Evolutionary conservation across 2,888 invertebrate genomes (phyloP).

Genomic region (Sthenelais limicola): DNA sequence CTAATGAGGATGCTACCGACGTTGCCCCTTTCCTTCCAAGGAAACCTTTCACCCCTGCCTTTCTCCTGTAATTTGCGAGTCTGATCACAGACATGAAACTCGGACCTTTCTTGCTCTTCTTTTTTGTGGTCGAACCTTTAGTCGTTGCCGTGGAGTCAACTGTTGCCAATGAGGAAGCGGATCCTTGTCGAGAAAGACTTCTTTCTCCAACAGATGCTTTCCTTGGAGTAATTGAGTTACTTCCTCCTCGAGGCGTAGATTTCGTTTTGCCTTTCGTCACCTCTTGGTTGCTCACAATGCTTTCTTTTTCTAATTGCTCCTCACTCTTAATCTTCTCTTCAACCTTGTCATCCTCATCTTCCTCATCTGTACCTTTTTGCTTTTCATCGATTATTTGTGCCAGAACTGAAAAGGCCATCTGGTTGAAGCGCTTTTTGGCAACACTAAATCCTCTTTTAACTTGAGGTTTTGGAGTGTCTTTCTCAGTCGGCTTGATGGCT

Average conservation of each 20-base stretch:
- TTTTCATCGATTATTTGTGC: conserved; percentile 39
- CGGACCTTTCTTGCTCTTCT: conserved; percentile 5
- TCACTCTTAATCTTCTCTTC: background rate
- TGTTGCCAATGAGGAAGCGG: conserved; percentile 7
- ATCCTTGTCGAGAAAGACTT: conserved; percentile 4
- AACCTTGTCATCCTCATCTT: background rate
- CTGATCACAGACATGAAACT: conserved; percentile 36
- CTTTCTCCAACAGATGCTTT: background rate
- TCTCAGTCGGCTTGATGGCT: background rate
- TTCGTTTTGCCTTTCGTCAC: background rate
- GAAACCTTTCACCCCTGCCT: background rate
- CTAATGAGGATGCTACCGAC: conserved; percentile 9
- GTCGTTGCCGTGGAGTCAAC: background rate
- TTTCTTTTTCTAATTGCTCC: background rate
- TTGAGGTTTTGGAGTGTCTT: background rate
- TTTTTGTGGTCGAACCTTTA: background rate
- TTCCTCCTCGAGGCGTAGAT: background rate
- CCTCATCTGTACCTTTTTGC: background rate
- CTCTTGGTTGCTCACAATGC: background rate
- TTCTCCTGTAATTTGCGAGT: conserved; percentile 8
- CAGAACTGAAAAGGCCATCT: conserved; percentile 38
- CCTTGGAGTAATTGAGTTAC: background rate
- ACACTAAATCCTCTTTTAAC: background rate
- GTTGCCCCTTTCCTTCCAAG: conserved; percentile 8
- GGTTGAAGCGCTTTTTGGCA: conserved; percentile 32